Conservation (phyloP, 2,797 vertebrate species). For the Prionace glauca region DNA sequence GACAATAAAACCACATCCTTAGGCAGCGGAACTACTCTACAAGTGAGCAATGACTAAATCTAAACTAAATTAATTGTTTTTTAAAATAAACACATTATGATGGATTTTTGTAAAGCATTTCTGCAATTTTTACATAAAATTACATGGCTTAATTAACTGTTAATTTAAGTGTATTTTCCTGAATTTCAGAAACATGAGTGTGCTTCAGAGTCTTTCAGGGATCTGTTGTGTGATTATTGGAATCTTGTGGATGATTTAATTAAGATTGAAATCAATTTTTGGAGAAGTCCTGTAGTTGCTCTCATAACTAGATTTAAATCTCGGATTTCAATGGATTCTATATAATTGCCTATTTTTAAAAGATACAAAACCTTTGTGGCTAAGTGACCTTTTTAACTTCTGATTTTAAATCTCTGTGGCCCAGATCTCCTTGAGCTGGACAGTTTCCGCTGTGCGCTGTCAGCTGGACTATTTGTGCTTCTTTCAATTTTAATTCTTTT, state of each 20-base stretch:
- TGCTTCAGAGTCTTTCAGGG: background rate
- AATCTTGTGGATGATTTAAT: background rate
- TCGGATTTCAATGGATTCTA: background rate
- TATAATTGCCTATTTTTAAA: background rate
- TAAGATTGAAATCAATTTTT: conserved; percentile 20
- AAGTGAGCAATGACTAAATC: background rate
- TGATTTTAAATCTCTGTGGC: background rate
- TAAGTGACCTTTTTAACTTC: background rate
- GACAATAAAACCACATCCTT: background rate
- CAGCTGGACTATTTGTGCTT: background rate
- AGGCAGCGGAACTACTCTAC: background rate
- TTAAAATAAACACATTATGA: background rate
- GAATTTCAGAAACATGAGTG: conserved; percentile 5
- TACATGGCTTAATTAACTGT: background rate
- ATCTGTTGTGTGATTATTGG: background rate
- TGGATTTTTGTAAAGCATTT: background rate
- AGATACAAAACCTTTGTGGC: background rate
- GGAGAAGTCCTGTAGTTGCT: background rate
- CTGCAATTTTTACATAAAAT: background rate
- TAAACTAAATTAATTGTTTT: background rate
- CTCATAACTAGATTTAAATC: background rate
- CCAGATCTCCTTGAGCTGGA: background rate
- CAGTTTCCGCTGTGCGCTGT: background rate
- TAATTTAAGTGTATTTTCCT: background rate
- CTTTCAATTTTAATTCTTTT: background rate